Conservation (phyloP, 2,888 invertebrate genomes). For the Panorpa germanica region DNA sequence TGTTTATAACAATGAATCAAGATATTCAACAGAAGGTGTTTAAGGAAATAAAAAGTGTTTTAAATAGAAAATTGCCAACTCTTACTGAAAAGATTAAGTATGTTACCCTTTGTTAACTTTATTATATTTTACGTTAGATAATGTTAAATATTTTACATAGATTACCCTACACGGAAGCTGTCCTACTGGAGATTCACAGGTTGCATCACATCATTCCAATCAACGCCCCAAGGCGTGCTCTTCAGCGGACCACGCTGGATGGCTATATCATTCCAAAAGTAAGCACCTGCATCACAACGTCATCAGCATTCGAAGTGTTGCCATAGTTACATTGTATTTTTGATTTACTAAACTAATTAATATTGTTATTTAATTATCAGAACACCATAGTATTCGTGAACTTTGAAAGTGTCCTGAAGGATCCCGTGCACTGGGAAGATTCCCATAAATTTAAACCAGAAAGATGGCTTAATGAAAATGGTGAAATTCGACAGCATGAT, state of each 20-base stretch:
- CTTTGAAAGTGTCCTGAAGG: slow-evolving; percentile 32
- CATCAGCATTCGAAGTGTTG: too few species aligned
- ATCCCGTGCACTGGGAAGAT: slow-evolving; percentile 35
- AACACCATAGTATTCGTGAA: slow-evolving; percentile 31
- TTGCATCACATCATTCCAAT: slow-evolving; percentile 32
- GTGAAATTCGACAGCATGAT: slow-evolving; percentile 18
- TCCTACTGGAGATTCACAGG: slow-evolving; percentile 34
- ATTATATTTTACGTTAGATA: too few species aligned
- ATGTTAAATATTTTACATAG: slow-evolving; percentile 24
- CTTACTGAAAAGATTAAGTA: slow-evolving; percentile 21
- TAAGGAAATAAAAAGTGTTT: slow-evolving; percentile 28
- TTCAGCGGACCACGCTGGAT: slow-evolving; percentile 29
- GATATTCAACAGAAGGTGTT: slow-evolving; percentile 36
- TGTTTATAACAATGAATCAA: slow-evolving; percentile 34
- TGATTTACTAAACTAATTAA: too few species aligned
- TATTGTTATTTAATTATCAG: too few species aligned
- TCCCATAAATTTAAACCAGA: slow-evolving; percentile 43
- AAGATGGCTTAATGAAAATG: slow-evolving; percentile 30
- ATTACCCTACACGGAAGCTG: slow-evolving; percentile 31
- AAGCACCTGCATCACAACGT: too few species aligned
- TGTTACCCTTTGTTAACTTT: too few species aligned
- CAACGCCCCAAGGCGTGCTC: slow-evolving; percentile 33
- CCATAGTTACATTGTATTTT: too few species aligned
- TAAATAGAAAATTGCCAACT: slow-evolving; percentile 21
- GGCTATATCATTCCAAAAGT: slow-evolving; percentile 35